These are phyloP conservation scores for Donacobius atricapilla DNA, from an alignment of 2,113 vertebrate species.

Conservation along the genomic window DNA sequence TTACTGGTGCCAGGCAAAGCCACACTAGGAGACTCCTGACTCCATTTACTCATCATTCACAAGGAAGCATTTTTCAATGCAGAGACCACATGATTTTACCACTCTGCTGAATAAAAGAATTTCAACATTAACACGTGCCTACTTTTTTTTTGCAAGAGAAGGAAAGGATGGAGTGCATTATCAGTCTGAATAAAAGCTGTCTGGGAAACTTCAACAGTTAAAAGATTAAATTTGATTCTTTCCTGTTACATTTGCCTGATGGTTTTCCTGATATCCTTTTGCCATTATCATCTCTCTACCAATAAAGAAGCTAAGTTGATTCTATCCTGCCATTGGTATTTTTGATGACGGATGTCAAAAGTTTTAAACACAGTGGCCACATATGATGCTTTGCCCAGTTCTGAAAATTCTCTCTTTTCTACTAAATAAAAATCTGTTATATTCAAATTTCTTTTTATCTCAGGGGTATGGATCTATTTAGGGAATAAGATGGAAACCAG, in stretches of 20 bases:
- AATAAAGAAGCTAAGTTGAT: neutral
- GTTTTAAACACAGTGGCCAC: neutral
- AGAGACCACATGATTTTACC: neutral
- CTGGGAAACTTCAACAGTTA: neutral
- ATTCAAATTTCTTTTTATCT: neutral
- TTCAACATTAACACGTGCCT: neutral
- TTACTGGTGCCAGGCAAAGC: neutral
- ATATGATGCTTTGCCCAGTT: neutral
- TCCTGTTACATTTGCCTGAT: neutral
- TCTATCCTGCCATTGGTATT: neutral
- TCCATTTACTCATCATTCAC: constrained; percentile 44
- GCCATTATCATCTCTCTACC: neutral
- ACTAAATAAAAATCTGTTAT: neutral
- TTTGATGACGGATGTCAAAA: neutral
- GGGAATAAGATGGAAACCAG: neutral
- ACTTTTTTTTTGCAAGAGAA: neutral
- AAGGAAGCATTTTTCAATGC: constrained; percentile 13
- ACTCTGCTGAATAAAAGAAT: constrained; percentile 13
- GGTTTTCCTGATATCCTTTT: neutral
- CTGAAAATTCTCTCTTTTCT: neutral
- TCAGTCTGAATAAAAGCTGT: neutral
- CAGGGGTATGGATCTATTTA: neutral
- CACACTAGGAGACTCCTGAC: neutral
- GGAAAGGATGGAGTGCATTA: neutral
- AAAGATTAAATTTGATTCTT: neutral